phyloP scores from a whole-genome alignment of 2,113 vertebrate species.

The Paralichthys olivaceus region DNA sequence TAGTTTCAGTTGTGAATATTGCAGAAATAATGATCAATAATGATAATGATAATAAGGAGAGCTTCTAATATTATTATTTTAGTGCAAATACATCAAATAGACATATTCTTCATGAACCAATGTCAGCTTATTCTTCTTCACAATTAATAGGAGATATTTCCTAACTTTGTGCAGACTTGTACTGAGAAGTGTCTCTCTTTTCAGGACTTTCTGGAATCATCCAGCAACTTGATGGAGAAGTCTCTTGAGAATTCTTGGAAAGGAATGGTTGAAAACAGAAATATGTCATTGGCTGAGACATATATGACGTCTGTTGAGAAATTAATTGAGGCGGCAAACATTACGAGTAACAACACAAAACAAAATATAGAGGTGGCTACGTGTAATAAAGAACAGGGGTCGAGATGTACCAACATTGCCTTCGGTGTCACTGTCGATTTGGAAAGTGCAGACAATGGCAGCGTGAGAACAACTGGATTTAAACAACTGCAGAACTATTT shows the following conservation, averaged over 20 bases:
- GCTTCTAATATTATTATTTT: too few species aligned
- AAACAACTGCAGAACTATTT: slow-evolving; percentile 77
- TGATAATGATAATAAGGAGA: too few species aligned
- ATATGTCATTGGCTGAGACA: slow-evolving; percentile 44
- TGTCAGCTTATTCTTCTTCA: too few species aligned
- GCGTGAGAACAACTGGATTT: slow-evolving; percentile 67
- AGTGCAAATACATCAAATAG: too few species aligned
- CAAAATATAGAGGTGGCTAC: slow-evolving; percentile 62
- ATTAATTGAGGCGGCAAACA: slow-evolving; percentile 60
- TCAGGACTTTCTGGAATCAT: slow-evolving; percentile 83
- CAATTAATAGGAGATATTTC: background rate
- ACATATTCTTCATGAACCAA: too few species aligned
- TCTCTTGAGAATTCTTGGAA: too few species aligned
- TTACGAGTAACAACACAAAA: rapidly evolving
- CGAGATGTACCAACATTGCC: background rate
- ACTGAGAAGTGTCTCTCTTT: slow-evolving; percentile 47
- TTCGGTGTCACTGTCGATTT: background rate
- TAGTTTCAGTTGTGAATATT: too few species aligned
- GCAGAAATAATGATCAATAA: too few species aligned
- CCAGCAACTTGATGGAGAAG: slow-evolving; percentile 71
- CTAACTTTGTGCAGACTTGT: background rate
- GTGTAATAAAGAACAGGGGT: background rate
- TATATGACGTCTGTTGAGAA: slow-evolving; percentile 82
- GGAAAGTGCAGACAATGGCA: rapidly evolving
- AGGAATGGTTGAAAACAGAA: too few species aligned